Percentiles rank a stretch among this genome's conserved stretches.
phyloP scores from a whole-genome alignment of 1,140 invertebrate genomes.

The Drusus annulatus region DNA sequence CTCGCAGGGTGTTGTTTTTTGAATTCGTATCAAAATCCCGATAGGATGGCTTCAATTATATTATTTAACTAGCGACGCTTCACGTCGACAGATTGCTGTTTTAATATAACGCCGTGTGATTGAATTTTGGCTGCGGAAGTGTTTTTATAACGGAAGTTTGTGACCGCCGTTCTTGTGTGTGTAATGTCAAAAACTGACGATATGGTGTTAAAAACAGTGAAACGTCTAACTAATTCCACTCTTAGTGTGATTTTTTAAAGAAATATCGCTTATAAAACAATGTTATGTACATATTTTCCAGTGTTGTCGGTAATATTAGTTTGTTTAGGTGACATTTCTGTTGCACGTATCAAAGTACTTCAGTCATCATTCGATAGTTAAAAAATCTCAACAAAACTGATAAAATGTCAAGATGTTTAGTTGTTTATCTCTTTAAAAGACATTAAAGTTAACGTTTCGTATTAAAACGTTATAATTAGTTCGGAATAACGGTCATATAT shows the following conservation, averaged over 20 bases:
- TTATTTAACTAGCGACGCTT: not conserved
- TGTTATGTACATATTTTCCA: not conserved
- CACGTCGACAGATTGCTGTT: not conserved
- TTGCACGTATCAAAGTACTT: not conserved
- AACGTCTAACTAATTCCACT: not conserved
- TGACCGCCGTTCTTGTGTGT: slow-evolving; percentile 4
- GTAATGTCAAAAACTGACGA: slow-evolving; percentile 27
- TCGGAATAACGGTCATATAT: too few species aligned
- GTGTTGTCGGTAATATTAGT: not conserved
- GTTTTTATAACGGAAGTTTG: not conserved
- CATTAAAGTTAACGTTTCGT: too few species aligned
- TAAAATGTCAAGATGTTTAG: too few species aligned
- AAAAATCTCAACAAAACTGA: too few species aligned
- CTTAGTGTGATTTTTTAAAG: not conserved
- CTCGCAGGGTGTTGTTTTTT: slow-evolving; percentile 49
- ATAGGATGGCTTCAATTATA: slow-evolving; percentile 20
- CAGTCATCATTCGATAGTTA: too few species aligned
- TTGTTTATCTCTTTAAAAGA: too few species aligned
- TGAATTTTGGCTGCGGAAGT: not conserved
- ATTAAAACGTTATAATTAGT: too few species aligned
- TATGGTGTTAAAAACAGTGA: slow-evolving; percentile 23
- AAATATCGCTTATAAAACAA: slow-evolving; percentile 1
- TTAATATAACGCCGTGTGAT: not conserved
- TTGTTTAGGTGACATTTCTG: slow-evolving; percentile 35
- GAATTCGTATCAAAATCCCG: slow-evolving; percentile 37